Evolutionary conservation across 1,140 invertebrate genomes (phyloP).

Genomic region (Luehdorfia chinensis): DNA sequence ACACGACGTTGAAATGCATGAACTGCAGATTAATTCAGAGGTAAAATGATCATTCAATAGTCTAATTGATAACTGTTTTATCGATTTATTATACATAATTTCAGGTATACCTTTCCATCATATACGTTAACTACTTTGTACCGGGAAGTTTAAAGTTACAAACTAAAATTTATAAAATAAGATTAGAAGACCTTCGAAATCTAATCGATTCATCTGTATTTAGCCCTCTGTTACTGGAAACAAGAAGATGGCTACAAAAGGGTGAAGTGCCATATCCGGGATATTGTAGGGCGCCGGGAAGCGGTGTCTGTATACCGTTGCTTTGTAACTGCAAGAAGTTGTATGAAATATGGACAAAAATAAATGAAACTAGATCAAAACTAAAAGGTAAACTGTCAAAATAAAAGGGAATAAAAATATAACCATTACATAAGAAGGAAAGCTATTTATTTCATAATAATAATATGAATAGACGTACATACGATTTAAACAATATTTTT

Average conservation of each 20-base stretch:
- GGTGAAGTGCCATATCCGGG: conserved; percentile 58
- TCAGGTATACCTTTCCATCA: conserved; percentile 37
- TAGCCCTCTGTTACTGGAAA: conserved; percentile 17
- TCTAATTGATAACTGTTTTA: too few relatives aligned
- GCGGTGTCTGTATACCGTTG: conserved; percentile 36
- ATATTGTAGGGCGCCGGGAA: conserved; percentile 57
- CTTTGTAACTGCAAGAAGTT: conserved; percentile 58
- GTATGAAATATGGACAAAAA: conserved; percentile 41
- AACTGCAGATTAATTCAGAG: too few relatives aligned
- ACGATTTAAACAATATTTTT: too few relatives aligned
- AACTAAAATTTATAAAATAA: conserved; percentile 23
- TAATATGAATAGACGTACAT: too few relatives aligned
- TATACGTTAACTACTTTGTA: conserved; percentile 44
- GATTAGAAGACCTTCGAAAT: conserved; percentile 19
- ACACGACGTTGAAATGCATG: too few relatives aligned
- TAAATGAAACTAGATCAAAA: conserved; percentile 15
- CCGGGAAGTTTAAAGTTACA: conserved; percentile 37
- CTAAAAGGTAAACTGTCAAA: neutral
- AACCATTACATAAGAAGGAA: neutral
- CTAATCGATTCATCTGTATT: conserved; percentile 18
- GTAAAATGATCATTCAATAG: too few relatives aligned
- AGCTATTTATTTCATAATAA: too few relatives aligned
- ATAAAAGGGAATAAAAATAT: neutral
- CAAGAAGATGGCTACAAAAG: conserved; percentile 48
- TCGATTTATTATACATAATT: too few relatives aligned